phyloP scores from a whole-genome alignment of 1,140 invertebrate genomes.

The Rhysida immarginata region DNA sequence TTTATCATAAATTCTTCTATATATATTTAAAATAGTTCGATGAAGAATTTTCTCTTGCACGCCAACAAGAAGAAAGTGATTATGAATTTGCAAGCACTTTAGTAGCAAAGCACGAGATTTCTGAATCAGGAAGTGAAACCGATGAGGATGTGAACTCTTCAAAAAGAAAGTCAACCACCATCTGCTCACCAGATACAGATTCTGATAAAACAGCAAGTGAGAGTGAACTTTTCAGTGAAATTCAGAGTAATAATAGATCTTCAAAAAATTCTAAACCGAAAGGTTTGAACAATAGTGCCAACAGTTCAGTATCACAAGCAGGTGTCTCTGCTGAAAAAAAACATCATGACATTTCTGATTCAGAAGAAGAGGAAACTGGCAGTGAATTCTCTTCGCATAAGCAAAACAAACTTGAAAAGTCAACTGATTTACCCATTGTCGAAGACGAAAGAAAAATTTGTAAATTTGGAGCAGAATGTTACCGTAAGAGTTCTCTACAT shows the following conservation, averaged over 20 bases:
- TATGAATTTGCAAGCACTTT: neutral
- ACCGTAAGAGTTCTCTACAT: constrained; percentile 1
- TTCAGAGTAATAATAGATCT: neutral
- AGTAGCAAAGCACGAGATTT: neutral
- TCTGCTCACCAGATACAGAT: too few species aligned
- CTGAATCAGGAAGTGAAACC: neutral
- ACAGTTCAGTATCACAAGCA: too few species aligned
- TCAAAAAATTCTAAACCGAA: too few species aligned
- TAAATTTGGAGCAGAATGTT: constrained; percentile 1
- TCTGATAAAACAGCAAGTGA: constrained; percentile 1
- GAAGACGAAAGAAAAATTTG: neutral
- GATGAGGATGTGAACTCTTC: neutral
- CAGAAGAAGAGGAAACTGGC: neutral
- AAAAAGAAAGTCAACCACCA: too few species aligned
- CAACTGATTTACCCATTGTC: neutral
- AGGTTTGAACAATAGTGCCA: too few species aligned
- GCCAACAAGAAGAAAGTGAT: neutral
- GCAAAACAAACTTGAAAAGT: neutral
- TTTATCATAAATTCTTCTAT: neutral
- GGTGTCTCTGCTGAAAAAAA: too few species aligned
- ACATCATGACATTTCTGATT: constrained; percentile 3
- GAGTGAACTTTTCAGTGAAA: neutral
- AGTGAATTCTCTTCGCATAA: neutral
- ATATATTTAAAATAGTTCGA: neutral
- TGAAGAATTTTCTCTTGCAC: neutral